Evolutionary conservation across 1,140 invertebrate genomes (phyloP).

Genomic region (Apis dorsata): DNA sequence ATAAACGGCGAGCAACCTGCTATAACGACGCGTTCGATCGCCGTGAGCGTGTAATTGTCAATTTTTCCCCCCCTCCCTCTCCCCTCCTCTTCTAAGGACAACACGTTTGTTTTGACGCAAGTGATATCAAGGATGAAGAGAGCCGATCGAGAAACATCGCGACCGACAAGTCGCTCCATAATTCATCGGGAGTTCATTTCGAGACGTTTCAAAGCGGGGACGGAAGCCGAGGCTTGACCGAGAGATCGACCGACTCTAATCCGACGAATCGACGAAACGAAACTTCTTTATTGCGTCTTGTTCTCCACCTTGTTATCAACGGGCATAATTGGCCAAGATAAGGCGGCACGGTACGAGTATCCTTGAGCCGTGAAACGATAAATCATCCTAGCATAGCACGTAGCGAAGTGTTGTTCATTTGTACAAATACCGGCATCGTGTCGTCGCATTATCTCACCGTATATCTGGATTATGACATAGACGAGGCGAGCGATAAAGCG

Average conservation of each 20-base stretch:
- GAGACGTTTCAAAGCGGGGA: neutral
- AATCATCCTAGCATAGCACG: conserved; percentile 30
- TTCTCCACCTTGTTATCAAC: conserved; percentile 27
- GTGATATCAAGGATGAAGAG: neutral
- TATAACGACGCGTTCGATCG: conserved; percentile 11
- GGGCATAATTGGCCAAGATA: conserved; percentile 52
- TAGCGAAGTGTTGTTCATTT: conserved; percentile 13
- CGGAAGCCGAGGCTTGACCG: neutral
- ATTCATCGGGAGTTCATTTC: neutral
- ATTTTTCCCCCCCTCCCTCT: neutral
- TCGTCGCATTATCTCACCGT: conserved; percentile 22
- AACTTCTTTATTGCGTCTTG: neutral
- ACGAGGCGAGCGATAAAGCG: neutral
- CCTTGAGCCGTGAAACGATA: conserved; percentile 23
- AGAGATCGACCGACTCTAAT: neutral
- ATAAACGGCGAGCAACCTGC: neutral
- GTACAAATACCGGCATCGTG: conserved; percentile 28
- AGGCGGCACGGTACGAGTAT: conserved; percentile 22
- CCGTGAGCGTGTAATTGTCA: neutral
- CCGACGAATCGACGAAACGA: neutral
- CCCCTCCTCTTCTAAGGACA: neutral
- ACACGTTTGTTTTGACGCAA: conserved; percentile 17
- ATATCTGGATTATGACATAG: conserved; percentile 24
- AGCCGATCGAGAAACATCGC: conserved; percentile 12
- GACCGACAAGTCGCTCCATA: neutral